Conservation (phyloP, 2,888 invertebrate genomes). For the Piscicola geometra region DNA sequence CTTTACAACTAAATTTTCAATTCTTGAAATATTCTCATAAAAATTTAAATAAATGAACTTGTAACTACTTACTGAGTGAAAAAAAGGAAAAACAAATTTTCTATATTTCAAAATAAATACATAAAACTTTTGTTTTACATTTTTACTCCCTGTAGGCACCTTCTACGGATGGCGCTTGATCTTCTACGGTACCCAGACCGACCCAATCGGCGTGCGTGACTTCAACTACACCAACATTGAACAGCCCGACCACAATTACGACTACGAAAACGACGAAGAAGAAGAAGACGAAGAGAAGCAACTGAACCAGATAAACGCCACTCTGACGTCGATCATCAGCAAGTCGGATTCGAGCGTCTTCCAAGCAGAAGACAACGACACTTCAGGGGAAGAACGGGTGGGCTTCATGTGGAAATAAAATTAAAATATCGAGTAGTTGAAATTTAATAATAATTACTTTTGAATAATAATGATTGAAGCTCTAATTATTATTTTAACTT, state of each 20-base stretch:
- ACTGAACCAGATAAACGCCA: background rate
- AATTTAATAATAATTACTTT: too few species aligned
- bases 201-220: slow-evolving; percentile 3
- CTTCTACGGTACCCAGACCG: slow-evolving; percentile 18
- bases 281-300: background rate
- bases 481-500: too few species aligned
- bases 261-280: slow-evolving; percentile 10
- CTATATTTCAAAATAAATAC: too few species aligned
- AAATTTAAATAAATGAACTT: too few species aligned
- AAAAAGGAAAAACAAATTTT: too few species aligned
- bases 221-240: background rate
- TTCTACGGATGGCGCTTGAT: slow-evolving; percentile 31
- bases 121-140: too few species aligned
- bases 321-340: background rate
- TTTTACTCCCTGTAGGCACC: slow-evolving; percentile 5
- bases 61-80: too few species aligned
- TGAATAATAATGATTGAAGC: too few species aligned
- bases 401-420: background rate
- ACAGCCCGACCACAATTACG: background rate
- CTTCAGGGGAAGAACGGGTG: background rate
- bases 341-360: background rate
- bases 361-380: background rate
- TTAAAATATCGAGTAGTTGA: too few species aligned
- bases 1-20: background rate
- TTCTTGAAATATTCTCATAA: too few species aligned